A percentile compares a stretch with the other conserved stretches of the same genome.
phyloP scores from a whole-genome alignment of 1,140 invertebrate genomes.

The Arion vulgaris region DNA sequence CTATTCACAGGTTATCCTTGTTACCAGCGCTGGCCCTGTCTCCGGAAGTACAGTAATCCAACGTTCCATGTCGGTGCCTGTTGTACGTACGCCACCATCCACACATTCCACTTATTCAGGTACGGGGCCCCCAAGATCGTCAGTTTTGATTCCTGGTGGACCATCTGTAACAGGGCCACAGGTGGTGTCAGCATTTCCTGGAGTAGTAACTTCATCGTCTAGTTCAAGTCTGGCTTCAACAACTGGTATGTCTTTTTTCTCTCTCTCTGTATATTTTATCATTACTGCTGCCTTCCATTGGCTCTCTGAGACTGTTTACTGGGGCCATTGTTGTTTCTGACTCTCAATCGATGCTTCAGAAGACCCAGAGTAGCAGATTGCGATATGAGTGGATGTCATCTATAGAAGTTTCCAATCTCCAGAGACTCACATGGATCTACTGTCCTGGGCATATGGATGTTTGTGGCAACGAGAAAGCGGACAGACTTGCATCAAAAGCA shows the following conservation, averaged over 20 bases:
- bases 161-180: background rate
- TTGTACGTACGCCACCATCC: slow-evolving; percentile 53
- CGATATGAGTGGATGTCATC: too few relatives aligned
- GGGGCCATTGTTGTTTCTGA: too few relatives aligned
- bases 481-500: too few relatives aligned
- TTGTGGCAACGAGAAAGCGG: too few relatives aligned
- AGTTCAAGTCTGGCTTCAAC: slow-evolving; percentile 32
- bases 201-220: slow-evolving; percentile 24
- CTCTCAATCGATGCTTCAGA: too few relatives aligned
- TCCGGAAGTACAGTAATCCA: slow-evolving; percentile 56
- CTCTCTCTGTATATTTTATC: too few relatives aligned
- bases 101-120: slow-evolving; percentile 24
- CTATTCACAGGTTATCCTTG: slow-evolving; percentile 66
- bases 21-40: slow-evolving; percentile 64
- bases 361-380: too few relatives aligned
- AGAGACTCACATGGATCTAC: too few relatives aligned
- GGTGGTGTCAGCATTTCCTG: slow-evolving; percentile 28
- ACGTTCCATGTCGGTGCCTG: slow-evolving; percentile 64
- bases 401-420: too few relatives aligned
- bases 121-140: slow-evolving; percentile 6
- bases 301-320: too few relatives aligned
- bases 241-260: slow-evolving; percentile 9
- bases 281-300: too few relatives aligned
- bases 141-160: slow-evolving; percentile 13
- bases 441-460: too few relatives aligned